A percentile compares a stretch with the other conserved stretches of the same genome.
These are phyloP conservation scores for Agapostemon virescens DNA, from an alignment of 2,888 invertebrate genomes.

Conservation along the genomic window DNA sequence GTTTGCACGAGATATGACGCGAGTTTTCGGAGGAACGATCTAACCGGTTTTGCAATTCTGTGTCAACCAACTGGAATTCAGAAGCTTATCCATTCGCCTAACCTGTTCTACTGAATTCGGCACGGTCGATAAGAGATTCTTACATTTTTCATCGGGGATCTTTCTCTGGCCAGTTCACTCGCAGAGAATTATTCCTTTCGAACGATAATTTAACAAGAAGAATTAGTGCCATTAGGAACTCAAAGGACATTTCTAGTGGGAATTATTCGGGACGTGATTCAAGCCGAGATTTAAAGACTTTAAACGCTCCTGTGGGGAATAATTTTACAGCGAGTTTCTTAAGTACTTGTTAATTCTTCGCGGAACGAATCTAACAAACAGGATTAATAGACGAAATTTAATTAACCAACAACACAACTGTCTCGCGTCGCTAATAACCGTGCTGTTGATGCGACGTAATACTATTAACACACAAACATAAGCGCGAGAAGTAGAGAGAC, in stretches of 20 bases:
- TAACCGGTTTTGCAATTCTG: background rate
- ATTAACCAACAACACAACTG: too few species aligned
- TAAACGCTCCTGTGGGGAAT: too few species aligned
- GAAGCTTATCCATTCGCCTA: background rate
- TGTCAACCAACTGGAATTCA: background rate
- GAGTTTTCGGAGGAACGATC: background rate
- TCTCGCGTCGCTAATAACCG: too few species aligned
- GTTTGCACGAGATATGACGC: background rate
- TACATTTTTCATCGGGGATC: background rate
- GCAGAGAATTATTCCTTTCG: slow-evolving; percentile 2
- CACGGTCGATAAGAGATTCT: background rate
- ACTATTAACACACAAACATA: too few species aligned
- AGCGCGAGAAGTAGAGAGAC: too few species aligned
- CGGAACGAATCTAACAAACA: background rate
- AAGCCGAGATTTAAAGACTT: background rate
- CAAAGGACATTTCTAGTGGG: background rate
- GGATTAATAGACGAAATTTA: too few species aligned
- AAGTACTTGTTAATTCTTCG: background rate
- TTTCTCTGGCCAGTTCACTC: background rate
- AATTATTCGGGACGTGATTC: slow-evolving; percentile 4
- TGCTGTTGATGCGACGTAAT: too few species aligned
- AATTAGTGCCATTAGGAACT: background rate
- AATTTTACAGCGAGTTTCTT: background rate
- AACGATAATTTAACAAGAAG: slow-evolving; percentile 4
- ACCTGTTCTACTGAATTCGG: background rate